Evolutionary conservation across 2,113 vertebrate genomes (phyloP).

Genomic region (Halichoeres trimaculatus): DNA sequence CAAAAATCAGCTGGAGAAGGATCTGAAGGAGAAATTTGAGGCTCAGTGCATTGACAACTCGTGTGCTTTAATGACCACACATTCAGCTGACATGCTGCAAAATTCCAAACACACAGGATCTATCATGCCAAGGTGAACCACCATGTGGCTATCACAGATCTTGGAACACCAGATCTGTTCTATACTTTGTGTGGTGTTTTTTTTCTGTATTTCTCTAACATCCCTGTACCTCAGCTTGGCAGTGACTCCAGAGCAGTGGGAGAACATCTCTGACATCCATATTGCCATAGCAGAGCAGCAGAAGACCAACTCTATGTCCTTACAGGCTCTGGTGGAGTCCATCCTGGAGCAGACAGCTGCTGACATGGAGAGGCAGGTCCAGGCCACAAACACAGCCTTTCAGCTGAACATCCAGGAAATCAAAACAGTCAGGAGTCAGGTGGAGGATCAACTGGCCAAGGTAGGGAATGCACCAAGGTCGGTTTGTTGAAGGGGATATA

Average conservation of each 20-base stretch:
- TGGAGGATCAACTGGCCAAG: conserved; percentile 87
- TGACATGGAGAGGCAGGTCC: conserved; percentile 84
- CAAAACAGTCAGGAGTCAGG: conserved; percentile 85
- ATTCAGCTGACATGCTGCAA: conserved; percentile 72
- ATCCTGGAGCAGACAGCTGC: conserved; percentile 86
- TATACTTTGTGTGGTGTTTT: no score
- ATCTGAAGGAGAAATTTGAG: conserved; percentile 89
- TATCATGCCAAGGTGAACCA: conserved; percentile 55
- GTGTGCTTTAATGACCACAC: conserved; percentile 86
- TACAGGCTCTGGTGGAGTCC: conserved; percentile 84
- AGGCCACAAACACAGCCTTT: conserved; percentile 80
- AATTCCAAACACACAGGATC: background rate
- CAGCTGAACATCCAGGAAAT: conserved; percentile 82
- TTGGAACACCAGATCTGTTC: no score
- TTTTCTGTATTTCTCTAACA: background rate
- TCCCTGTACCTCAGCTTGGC: conserved; percentile 66
- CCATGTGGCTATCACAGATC: background rate
- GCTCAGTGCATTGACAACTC: conserved; percentile 88
- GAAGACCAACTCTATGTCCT: conserved; percentile 83
- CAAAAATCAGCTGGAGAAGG: conserved; percentile 90
- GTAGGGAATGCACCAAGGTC: conserved; percentile 60
- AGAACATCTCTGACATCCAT: conserved; percentile 86
- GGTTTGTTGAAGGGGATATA: no score
- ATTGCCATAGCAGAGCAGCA: conserved; percentile 89
- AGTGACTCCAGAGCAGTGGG: conserved; percentile 88